Conservation (phyloP, 2,888 invertebrate genomes). For the Clostera curtula region DNA sequence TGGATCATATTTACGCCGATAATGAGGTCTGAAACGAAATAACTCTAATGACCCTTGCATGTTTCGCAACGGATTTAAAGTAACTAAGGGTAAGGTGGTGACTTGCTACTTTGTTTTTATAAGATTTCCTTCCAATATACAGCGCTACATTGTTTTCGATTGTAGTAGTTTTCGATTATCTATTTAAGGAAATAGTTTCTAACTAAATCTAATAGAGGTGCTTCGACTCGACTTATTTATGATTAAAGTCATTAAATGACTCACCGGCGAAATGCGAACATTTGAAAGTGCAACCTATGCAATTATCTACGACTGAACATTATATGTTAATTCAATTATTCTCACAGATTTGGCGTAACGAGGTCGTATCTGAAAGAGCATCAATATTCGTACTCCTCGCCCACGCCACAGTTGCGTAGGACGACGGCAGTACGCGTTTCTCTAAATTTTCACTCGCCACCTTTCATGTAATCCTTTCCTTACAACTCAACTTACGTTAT, state of each 20-base stretch:
- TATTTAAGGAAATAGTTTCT: no score
- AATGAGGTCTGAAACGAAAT: no score
- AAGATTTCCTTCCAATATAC: no score
- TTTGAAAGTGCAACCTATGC: constrained; percentile 9
- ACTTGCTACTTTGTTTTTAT: no score
- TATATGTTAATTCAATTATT: constrained; percentile 38
- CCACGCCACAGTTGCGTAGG: constrained; percentile 54
- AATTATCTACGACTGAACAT: constrained; percentile 1
- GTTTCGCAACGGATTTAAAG: no score
- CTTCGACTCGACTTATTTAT: background rate
- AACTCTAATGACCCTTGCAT: no score
- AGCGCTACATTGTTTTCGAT: no score
- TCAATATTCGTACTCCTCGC: constrained; percentile 51
- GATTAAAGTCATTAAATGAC: constrained; percentile 30
- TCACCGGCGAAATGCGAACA: constrained; percentile 15
- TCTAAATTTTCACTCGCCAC: constrained; percentile 42
- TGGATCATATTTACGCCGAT: no score
- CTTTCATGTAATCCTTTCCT: constrained; percentile 37
- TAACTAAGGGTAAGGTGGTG: no score
- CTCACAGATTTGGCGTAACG: constrained; percentile 38
- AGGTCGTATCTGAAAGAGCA: constrained; percentile 35
- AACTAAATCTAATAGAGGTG: no score
- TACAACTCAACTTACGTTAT: constrained; percentile 34
- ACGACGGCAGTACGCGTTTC: constrained; percentile 29
- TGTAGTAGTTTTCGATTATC: no score